These are phyloP conservation scores for Pristionchus entomophagus DNA, from an alignment of 2,888 invertebrate species.

Conservation along the genomic window DNA sequence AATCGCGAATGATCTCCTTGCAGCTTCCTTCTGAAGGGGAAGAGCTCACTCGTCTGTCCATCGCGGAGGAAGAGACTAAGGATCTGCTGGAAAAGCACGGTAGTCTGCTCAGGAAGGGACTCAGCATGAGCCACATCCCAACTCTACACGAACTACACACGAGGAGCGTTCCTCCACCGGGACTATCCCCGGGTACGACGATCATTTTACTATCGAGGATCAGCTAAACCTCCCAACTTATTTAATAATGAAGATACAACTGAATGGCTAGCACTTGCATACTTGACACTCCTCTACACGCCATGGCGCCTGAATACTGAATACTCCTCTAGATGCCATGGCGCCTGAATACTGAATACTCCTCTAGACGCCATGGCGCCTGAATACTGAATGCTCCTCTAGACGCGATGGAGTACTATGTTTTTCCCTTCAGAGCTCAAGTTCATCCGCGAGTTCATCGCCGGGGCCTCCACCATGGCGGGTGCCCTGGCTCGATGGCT, in stretches of 20 bases:
- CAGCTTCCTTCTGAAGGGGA: constrained; percentile 60
- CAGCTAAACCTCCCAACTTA: too few species aligned
- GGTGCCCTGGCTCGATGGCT: constrained; percentile 94
- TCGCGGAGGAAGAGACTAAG: constrained; percentile 82
- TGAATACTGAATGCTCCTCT: too few species aligned
- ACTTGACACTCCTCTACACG: too few species aligned
- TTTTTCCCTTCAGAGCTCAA: constrained; percentile 79
- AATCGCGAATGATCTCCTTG: too few species aligned
- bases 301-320: too few species aligned
- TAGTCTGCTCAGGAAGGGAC: constrained; percentile 85
- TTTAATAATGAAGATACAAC: too few species aligned
- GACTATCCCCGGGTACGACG: constrained; percentile 44
- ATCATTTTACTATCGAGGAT: background rate
- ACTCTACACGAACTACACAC: constrained; percentile 87
- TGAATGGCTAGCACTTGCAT: too few species aligned
- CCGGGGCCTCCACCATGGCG: constrained; percentile 88
- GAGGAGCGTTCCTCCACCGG: constrained; percentile 56
- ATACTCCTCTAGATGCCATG: too few species aligned
- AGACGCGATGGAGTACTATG: too few species aligned
- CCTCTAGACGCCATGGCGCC: too few species aligned
- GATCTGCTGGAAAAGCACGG: constrained; percentile 75
- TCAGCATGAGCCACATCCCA: constrained; percentile 89
- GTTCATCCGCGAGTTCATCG: constrained; percentile 82
- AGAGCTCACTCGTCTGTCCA: constrained; percentile 78
- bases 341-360: too few species aligned